Evolutionary conservation across 37 sponge, comb jelly and placozoan genomes (phyloP).

Genomic region (Amphimedon queenslandica): DNA sequence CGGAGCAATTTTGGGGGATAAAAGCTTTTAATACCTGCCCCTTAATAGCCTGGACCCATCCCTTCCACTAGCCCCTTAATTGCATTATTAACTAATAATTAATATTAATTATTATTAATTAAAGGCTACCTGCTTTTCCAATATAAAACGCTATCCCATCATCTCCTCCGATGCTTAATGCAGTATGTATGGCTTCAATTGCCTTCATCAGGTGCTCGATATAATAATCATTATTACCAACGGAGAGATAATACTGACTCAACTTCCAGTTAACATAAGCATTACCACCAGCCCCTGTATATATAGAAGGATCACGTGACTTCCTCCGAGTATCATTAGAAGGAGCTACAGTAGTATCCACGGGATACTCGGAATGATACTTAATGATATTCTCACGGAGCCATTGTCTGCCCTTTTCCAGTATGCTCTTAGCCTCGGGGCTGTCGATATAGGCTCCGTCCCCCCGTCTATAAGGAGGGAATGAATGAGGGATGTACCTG

Average conservation of each 20-base stretch:
- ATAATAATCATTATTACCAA: constrained; percentile 11
- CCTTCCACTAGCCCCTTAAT: no score
- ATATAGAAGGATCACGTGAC: neutral
- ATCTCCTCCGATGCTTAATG: neutral
- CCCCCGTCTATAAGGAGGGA: neutral
- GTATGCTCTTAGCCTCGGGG: neutral
- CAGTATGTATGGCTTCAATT: constrained; percentile 12
- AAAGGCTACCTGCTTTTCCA: constrained; percentile 39
- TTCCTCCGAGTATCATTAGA: neutral
- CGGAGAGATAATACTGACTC: constrained; percentile 8
- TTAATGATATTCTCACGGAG: neutral
- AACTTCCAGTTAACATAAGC: constrained; percentile 51
- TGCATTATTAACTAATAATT: no score
- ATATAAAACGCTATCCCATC: constrained; percentile 31
- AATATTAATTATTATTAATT: no score
- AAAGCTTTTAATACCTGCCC: no score
- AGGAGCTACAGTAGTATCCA: neutral
- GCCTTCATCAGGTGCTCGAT: constrained; percentile 13
- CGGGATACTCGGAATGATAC: neutral
- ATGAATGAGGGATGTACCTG: no score
- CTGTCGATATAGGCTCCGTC: neutral
- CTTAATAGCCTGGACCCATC: no score
- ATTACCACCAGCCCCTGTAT: constrained; percentile 28
- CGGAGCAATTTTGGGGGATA: no score
- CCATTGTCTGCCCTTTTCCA: neutral